Conservation (phyloP, 2,113 vertebrate species). For the Sinocyclocheilus grahami region DNA sequence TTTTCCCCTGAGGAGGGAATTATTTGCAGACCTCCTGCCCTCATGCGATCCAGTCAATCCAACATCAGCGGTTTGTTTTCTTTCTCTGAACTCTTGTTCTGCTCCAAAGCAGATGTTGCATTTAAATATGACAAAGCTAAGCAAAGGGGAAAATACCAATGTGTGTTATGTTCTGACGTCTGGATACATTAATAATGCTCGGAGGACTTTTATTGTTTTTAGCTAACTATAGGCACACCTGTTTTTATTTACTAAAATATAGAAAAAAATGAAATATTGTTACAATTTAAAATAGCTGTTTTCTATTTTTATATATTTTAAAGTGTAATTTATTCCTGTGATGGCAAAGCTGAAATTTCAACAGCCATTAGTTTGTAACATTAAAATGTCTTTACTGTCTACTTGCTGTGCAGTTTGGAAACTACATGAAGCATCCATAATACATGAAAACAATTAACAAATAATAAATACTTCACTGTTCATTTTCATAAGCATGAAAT, state of each 20-base stretch:
- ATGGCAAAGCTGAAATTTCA: too few species aligned
- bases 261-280: too few species aligned
- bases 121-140: conserved; percentile 24
- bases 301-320: too few species aligned
- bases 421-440: conserved; percentile 73
- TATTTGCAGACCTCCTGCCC: conserved; percentile 64
- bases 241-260: too few species aligned
- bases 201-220: background rate
- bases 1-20: conserved; percentile 65
- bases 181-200: background rate
- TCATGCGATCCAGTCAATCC: conserved; percentile 54
- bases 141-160: background rate
- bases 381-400: too few species aligned
- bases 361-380: too few species aligned
- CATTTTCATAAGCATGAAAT: conserved; percentile 75
- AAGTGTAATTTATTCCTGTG: too few species aligned
- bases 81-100: conserved; percentile 59
- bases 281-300: too few species aligned
- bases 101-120: conserved; percentile 54
- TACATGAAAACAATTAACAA: conserved; percentile 67
- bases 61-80: conserved; percentile 56
- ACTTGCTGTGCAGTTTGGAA: background rate
- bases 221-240: background rate
- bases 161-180: background rate
- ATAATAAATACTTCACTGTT: conserved; percentile 62